phyloP scores from a whole-genome alignment of 2,888 invertebrate species.

The Sinopyrophorus schimmeli region DNA sequence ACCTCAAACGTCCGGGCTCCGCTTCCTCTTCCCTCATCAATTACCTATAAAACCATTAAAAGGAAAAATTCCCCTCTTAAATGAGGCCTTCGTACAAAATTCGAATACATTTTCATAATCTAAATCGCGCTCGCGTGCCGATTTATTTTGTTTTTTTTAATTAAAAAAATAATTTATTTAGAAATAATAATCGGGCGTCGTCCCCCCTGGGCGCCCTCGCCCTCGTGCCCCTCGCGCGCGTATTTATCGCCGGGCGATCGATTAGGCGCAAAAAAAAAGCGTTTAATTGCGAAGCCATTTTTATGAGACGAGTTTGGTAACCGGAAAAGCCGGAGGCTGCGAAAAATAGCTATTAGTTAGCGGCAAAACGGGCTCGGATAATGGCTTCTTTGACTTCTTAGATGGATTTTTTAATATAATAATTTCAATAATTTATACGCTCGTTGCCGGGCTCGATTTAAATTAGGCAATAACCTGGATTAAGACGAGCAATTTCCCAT shows the following conservation, averaged over 20 bases:
- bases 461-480: conserved; percentile 57
- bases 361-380: conserved; percentile 53
- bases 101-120: conserved; percentile 36
- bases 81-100: conserved; percentile 34
- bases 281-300: conserved; percentile 39
- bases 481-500: conserved; percentile 39
- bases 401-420: conserved; percentile 77
- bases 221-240: too few relatives aligned
- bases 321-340: conserved; percentile 46
- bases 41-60: conserved; percentile 31
- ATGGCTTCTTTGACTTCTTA: conserved; percentile 69
- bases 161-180: too few relatives aligned
- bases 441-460: conserved; percentile 48
- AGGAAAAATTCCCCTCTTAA: conserved; percentile 27
- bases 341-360: conserved; percentile 55
- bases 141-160: too few relatives aligned
- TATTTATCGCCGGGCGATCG: conserved; percentile 32
- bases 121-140: too few relatives aligned
- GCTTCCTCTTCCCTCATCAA: conserved; percentile 20
- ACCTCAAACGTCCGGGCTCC: too few relatives aligned
- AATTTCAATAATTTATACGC: conserved; percentile 64
- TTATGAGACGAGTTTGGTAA: conserved; percentile 37
- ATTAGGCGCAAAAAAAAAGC: conserved; percentile 35
- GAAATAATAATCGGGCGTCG: too few relatives aligned
- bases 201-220: too few relatives aligned